Evolutionary conservation across 1,140 invertebrate genomes (phyloP).

Genomic region (Bombus picipes): DNA sequence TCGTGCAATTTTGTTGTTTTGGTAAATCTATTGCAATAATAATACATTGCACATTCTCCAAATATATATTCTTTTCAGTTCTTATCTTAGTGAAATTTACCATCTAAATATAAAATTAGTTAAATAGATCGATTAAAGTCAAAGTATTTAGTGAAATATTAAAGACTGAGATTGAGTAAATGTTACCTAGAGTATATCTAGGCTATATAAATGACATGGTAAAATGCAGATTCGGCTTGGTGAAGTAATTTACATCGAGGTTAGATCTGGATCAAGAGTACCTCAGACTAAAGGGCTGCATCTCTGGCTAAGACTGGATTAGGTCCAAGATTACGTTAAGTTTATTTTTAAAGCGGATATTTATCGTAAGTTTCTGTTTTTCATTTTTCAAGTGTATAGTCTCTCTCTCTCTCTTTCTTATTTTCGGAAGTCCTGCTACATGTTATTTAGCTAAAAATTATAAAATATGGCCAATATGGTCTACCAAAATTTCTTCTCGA

Average conservation of each 20-base stretch:
- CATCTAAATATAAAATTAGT: not conserved
- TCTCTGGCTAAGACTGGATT: not conserved
- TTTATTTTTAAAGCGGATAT: not conserved
- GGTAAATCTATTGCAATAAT: too few relatives aligned
- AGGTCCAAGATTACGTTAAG: not conserved
- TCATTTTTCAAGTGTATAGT: not conserved
- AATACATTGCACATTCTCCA: not conserved
- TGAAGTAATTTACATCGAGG: not conserved
- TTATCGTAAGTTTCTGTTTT: not conserved
- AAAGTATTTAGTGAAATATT: not conserved
- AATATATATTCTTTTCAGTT: not conserved
- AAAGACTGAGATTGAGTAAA: not conserved
- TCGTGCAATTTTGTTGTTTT: too few relatives aligned
- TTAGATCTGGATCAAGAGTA: not conserved
- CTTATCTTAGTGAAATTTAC: not conserved
- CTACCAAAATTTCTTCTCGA: too few relatives aligned
- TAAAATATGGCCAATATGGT: too few relatives aligned
- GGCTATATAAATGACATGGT: not conserved
- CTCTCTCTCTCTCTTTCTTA: too few relatives aligned
- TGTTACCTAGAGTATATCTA: not conserved
- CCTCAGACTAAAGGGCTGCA: not conserved
- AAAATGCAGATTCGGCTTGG: not conserved
- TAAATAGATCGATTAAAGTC: not conserved
- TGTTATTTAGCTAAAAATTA: too few relatives aligned
- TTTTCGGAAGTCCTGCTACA: too few relatives aligned